Conservation (phyloP, 2,888 invertebrate species). For the Nomada ferruginata region DNA sequence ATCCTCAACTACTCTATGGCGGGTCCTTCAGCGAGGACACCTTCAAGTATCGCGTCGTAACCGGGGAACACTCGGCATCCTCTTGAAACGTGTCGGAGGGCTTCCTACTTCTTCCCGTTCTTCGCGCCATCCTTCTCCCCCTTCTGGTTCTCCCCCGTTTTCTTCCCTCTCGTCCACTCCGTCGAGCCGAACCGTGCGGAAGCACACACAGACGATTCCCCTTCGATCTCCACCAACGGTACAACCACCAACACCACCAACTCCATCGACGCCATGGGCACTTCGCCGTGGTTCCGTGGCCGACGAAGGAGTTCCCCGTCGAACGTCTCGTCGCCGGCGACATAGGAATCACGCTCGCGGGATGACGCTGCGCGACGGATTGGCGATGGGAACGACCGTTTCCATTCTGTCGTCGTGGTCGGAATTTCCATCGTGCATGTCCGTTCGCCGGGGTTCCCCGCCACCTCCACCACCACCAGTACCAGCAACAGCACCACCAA, state of each 20-base stretch:
- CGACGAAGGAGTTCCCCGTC: constrained; percentile 64
- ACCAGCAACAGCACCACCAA: constrained; percentile 53
- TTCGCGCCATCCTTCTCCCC: background rate
- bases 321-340: constrained; percentile 13
- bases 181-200: background rate
- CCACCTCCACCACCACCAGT: constrained; percentile 60
- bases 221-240: constrained; percentile 45
- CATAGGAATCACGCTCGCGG: too few relatives aligned
- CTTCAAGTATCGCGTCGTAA: constrained; percentile 12
- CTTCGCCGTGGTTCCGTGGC: constrained; percentile 24
- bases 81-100: background rate
- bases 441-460: constrained; percentile 55
- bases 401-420: background rate
- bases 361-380: background rate
- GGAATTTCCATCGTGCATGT: constrained; percentile 41
- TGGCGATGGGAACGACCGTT: background rate
- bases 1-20: constrained; percentile 45
- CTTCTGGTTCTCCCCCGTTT: background rate
- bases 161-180: background rate
- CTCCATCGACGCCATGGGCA: constrained; percentile 46
- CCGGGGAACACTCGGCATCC: constrained; percentile 8
- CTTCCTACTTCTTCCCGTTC: background rate
- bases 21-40: constrained; percentile 59
- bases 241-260: constrained; percentile 48
- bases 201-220: background rate